Percentiles rank a stretch among this genome's conserved stretches.
Conservation (phyloP, 2,797 vertebrate species). For the Mico argentatus region DNA sequence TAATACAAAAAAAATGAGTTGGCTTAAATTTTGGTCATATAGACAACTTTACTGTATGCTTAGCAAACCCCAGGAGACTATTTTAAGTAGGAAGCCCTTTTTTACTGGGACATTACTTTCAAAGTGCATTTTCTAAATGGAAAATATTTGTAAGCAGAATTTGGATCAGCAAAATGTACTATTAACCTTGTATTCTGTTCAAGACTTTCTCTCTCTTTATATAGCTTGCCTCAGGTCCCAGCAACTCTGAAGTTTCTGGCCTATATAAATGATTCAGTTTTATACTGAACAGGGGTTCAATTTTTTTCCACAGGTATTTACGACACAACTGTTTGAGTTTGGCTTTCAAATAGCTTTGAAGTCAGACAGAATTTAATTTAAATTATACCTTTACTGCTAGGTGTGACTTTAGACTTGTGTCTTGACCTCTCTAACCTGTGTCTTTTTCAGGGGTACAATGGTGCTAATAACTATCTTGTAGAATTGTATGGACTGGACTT, state of each 20-base stretch:
- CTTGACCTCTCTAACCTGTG: background rate
- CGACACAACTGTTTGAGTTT: background rate
- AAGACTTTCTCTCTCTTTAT: background rate
- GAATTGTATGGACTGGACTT: background rate
- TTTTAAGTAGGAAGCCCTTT: background rate
- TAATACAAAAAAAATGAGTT: background rate
- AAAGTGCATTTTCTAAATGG: background rate
- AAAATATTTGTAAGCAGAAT: background rate
- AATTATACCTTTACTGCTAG: background rate
- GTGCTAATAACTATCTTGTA: background rate
- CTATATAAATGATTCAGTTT: background rate
- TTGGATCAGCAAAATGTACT: background rate
- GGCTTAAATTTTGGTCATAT: background rate
- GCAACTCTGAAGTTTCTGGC: background rate
- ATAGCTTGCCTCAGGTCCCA: too few species aligned
- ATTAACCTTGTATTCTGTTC: background rate
- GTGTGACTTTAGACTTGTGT: background rate
- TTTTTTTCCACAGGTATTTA: background rate
- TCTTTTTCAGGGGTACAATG: background rate
- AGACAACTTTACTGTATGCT: background rate
- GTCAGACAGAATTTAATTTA: background rate
- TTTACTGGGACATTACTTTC: background rate
- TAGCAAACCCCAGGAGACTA: background rate
- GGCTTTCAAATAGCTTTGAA: constrained; percentile 20
- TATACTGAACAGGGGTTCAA: background rate